Evolutionary conservation across 2,113 vertebrate species (phyloP), one percentile per base, ranked within the genome.

Genomic region (Spilogale gracilis): DNA sequence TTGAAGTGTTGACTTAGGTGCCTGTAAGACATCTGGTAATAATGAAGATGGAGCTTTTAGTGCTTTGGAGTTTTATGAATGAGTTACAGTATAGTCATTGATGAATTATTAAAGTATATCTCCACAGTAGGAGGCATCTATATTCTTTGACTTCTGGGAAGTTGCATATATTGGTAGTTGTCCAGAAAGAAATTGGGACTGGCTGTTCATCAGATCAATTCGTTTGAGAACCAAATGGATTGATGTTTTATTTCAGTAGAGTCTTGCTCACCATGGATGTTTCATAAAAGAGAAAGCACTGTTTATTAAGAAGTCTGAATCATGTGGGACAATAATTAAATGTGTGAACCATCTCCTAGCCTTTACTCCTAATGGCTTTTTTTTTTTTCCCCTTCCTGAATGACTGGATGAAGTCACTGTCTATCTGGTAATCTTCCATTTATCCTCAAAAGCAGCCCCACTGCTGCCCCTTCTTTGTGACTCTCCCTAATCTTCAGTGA

Each of bases 41-140:
- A 96, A 97, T 96, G 95, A 97, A 97, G 93, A 95, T 94, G 89
- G 85, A 95, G 78, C n/a, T 95, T 95, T 88, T 48, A 94, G 94
- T 94, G 85, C 94, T 96, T 96, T 83, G 65, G 78, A 73, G 67
- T 89, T 94, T 92, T 96, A 83, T 89, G 88, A 97, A 89, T 87
- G 95, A 95, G 82, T 95, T 95, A 93, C 38, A 94, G 91, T 10
- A 79, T 20, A 80, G 67, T 85, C 82, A 63, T 78, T 82, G 95
- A 95, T 69, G 93, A 95, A 81, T 93, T 94, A 95, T 91, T 95
- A 95, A 88, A 94, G 82, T n/a, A 14, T 52, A 73, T 94, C 71
- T 83, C 54, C 45, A 9, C 27, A 48, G 71, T 67, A 94, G 56
- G 58, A 81, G 50, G 74, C 16, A 0, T 65, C 38, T 83, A 52